A percentile compares a stretch with the other conserved stretches of the same genome.
Evolutionary conservation across 92 coral and sea anemone genomes (phyloP).

Genomic region (Heteractis magnifica): DNA sequence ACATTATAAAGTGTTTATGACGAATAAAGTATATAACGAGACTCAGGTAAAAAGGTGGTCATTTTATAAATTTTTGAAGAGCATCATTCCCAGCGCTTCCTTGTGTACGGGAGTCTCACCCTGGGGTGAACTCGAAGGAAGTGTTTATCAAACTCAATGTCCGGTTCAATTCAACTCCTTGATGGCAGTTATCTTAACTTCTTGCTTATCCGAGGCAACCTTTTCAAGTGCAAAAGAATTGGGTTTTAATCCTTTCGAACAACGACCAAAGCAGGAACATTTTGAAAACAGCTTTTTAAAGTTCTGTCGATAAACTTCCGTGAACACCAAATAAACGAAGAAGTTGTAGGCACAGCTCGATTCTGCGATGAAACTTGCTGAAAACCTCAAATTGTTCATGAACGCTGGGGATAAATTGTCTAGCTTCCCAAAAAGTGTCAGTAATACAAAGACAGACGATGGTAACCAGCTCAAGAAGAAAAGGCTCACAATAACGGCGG

Average conservation of each 20-base stretch:
- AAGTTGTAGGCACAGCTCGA: constrained; percentile 6
- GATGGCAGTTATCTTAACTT: neutral
- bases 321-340: constrained; percentile 18
- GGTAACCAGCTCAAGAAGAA: constrained; percentile 3
- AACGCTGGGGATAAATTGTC: neutral
- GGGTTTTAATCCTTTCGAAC: neutral
- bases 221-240: neutral
- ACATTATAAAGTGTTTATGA: no score
- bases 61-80: no score
- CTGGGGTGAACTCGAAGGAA: no score
- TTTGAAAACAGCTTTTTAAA: neutral
- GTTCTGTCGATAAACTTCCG: constrained; percentile 10
- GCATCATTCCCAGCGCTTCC: neutral
- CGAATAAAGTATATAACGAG: no score
- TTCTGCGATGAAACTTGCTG: constrained; percentile 4
- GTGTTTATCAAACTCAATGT: neutral
- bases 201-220: neutral
- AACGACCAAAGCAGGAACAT: neutral
- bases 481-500: constrained; percentile 3
- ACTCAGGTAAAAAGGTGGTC: no score
- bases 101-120: no score
- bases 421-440: neutral
- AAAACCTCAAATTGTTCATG: neutral
- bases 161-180: neutral
- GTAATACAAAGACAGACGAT: neutral